phyloP scores from a whole-genome alignment of 2,113 vertebrate genomes.

The Nesogale talazaci region DNA sequence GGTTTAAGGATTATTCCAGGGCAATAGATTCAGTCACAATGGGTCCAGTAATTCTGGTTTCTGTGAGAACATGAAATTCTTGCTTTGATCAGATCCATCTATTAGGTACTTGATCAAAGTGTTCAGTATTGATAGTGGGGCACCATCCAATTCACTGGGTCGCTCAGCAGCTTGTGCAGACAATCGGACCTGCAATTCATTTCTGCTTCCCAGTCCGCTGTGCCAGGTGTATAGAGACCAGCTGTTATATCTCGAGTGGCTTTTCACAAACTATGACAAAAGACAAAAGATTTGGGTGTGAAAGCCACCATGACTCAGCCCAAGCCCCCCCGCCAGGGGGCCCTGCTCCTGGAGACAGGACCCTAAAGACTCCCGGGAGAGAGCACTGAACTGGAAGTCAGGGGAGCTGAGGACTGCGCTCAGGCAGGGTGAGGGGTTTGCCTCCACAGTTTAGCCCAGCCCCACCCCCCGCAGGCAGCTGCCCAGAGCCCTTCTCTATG shows the following conservation, averaged over 20 bases:
- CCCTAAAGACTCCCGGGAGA: background rate
- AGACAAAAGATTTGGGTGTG: no score
- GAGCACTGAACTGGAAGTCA: no score
- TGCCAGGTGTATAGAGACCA: background rate
- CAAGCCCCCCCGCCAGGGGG: background rate
- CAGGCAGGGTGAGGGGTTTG: background rate
- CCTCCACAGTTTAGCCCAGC: background rate
- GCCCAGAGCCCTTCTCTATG: background rate
- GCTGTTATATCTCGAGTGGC: background rate
- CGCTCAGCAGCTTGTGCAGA: background rate
- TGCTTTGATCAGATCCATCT: background rate
- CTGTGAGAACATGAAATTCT: background rate
- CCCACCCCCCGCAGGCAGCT: background rate
- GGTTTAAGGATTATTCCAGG: background rate
- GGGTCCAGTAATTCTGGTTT: background rate
- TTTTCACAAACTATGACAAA: background rate
- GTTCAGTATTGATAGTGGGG: background rate
- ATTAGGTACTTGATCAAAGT: background rate
- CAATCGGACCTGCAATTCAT: background rate
- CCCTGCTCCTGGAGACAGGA: background rate
- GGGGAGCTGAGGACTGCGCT: background rate
- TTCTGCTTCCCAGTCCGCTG: background rate
- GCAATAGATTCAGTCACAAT: background rate
- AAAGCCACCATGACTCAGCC: background rate
- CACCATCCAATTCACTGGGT: background rate